Evolutionary conservation across 2,888 invertebrate species (phyloP).

Genomic region (Netelia fuscicornis): DNA sequence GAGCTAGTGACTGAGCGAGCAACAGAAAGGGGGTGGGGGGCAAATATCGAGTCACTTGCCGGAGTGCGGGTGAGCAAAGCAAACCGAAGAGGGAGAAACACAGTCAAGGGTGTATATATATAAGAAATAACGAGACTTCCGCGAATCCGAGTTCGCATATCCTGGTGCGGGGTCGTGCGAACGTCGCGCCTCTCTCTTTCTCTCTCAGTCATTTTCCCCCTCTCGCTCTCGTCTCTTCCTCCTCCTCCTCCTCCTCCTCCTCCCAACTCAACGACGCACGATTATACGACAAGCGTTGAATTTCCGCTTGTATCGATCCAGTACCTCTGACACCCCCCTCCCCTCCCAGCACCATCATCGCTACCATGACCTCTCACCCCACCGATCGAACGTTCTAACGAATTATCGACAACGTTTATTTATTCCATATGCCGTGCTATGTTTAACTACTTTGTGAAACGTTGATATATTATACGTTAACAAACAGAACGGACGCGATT

Average conservation of each 20-base stretch:
- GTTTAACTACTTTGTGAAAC: too few relatives aligned
- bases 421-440: too few relatives aligned
- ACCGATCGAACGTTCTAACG: neutral
- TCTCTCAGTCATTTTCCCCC: neutral
- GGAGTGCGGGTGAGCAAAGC: slow-evolving; percentile 33
- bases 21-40: neutral
- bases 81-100: slow-evolving; percentile 13
- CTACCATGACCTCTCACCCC: neutral
- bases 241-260: neutral
- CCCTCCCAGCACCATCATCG: neutral
- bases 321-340: neutral
- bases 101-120: slow-evolving; percentile 8
- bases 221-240: neutral
- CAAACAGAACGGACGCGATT: too few relatives aligned
- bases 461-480: too few relatives aligned
- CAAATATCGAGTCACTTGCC: slow-evolving; percentile 34
- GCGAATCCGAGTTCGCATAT: slow-evolving; percentile 63
- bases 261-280: slow-evolving; percentile 19
- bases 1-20: neutral
- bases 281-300: slow-evolving; percentile 49
- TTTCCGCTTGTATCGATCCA: slow-evolving; percentile 60
- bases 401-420: neutral
- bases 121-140: slow-evolving; percentile 60
- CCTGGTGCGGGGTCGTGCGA: slow-evolving; percentile 64
- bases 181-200: slow-evolving; percentile 23